Evolutionary conservation across 2,888 invertebrate genomes (phyloP).

Genomic region (Sinohyriopsis cumingii): DNA sequence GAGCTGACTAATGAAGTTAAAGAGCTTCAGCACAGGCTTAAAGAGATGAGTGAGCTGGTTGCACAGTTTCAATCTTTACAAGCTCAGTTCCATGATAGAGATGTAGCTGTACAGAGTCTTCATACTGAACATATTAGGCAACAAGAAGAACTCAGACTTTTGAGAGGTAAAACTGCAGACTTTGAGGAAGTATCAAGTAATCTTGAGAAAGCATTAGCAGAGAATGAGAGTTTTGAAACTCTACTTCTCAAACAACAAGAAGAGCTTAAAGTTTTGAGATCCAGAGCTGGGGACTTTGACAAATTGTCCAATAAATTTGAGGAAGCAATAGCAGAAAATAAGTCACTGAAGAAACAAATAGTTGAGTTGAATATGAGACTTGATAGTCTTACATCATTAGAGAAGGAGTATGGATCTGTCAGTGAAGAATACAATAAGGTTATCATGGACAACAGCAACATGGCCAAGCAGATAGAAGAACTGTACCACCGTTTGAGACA

Average conservation of each 20-base stretch:
- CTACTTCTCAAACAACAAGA: too few relatives aligned
- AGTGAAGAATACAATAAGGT: constrained; percentile 61
- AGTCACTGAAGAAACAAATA: constrained; percentile 30
- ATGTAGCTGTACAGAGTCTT: too few relatives aligned
- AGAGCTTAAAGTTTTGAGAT: too few relatives aligned
- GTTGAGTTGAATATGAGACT: constrained; percentile 28
- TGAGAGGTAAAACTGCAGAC: too few relatives aligned
- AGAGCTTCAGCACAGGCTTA: constrained; percentile 18
- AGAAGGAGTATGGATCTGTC: constrained; percentile 54
- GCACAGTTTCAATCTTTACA: too few relatives aligned
- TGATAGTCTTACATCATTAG: constrained; percentile 41
- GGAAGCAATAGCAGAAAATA: constrained; percentile 17
- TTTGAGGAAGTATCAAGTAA: too few relatives aligned
- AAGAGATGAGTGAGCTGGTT: neutral
- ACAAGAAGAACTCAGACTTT: too few relatives aligned
- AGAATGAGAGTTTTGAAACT: too few relatives aligned
- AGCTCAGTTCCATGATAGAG: too few relatives aligned
- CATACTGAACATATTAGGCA: too few relatives aligned
- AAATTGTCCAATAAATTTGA: neutral
- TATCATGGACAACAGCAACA: constrained; percentile 57
- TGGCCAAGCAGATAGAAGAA: constrained; percentile 64
- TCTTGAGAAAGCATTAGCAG: too few relatives aligned
- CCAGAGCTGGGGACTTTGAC: too few relatives aligned
- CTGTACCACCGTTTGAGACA: constrained; percentile 56
- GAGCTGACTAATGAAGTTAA: constrained; percentile 26